Evolutionary conservation across 2,113 vertebrate species (phyloP), one percentile per base, ranked within the genome.

Genomic region (Camelus dromedarius): DNA sequence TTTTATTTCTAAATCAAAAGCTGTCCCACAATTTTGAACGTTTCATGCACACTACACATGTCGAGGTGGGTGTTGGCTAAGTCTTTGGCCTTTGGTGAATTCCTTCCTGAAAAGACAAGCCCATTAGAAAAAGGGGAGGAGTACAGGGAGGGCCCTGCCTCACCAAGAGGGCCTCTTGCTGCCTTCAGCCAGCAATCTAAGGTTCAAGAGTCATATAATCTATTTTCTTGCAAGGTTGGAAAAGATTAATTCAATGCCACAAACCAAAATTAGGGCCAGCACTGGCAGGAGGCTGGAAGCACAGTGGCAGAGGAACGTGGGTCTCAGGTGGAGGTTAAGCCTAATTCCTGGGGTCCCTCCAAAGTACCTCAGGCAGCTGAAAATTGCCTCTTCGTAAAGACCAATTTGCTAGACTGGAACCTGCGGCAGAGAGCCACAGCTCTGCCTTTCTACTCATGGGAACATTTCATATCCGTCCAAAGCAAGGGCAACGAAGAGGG

Each of bases 1-100:
- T 91, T 80, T 26, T 67, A 64, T 88, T 89, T 89, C 82, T 92
- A 91, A 81, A 50, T 91, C 76, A 46, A 67, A 95, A 84, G 32
- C 46, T 46, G 28, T 42, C 50, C 66, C 50, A 30, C 28, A 32
- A 64, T 66, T 92, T 70, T 46, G 32, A 73, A 52, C 58, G 58
- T 87, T 64, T 88, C 20, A 19, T 4, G 19, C 89, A 88, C 15
- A 26, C n/a, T 22, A 72, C 35, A 52, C 42, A 28, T 42, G 20
- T 66, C 35, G 35, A 79, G 52, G 19, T 3, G 14, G 22, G 13
- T 42, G 52, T 52, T 19, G 35, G 67, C 38, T 90, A 50, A 24
- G 89, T 89, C 56, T 82, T 32, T 50, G 38, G 75, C 14, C 70
- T 95, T 87, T 38, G 76, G 20, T 46, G 82, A 91, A 90, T 93